phyloP scores from a whole-genome alignment of 2,888 invertebrate species.

The Agonopterix arenella region DNA sequence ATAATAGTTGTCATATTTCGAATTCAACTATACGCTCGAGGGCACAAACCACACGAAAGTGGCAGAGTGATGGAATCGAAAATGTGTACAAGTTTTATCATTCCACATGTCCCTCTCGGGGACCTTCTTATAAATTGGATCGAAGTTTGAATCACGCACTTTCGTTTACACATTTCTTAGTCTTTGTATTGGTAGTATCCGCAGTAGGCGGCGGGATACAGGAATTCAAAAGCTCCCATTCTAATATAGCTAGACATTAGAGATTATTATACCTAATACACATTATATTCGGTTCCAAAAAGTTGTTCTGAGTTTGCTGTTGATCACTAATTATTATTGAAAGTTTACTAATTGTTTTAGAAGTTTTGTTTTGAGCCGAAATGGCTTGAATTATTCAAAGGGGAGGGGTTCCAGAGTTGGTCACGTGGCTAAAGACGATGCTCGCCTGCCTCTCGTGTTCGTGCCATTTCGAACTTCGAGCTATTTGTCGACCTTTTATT shows the following conservation, averaged over 20 bases:
- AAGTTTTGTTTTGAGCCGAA: constrained; percentile 44
- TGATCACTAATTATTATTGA: constrained; percentile 23
- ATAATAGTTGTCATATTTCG: constrained; percentile 1
- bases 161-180: constrained; percentile 22
- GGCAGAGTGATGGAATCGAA: constrained; percentile 36
- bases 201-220: too few relatives aligned
- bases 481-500: constrained; percentile 27
- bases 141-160: constrained; percentile 60
- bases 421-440: constrained; percentile 37
- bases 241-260: too few relatives aligned
- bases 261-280: too few relatives aligned
- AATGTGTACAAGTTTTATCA: constrained; percentile 60
- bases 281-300: constrained; percentile 8
- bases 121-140: constrained; percentile 70
- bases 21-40: background rate
- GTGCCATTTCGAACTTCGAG: constrained; percentile 28
- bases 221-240: too few relatives aligned
- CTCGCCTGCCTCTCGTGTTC: constrained; percentile 4
- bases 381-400: constrained; percentile 48
- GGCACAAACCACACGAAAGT: constrained; percentile 7
- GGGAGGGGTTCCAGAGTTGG: constrained; percentile 39
- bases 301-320: constrained; percentile 19
- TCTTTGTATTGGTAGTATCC: background rate
- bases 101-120: constrained; percentile 63
- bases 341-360: constrained; percentile 49